A percentile compares a stretch with the other conserved stretches of the same genome.
These are phyloP conservation scores for Dendrolimus punctatus DNA, from an alignment of 1,140 invertebrate genomes.

Conservation along the genomic window DNA sequence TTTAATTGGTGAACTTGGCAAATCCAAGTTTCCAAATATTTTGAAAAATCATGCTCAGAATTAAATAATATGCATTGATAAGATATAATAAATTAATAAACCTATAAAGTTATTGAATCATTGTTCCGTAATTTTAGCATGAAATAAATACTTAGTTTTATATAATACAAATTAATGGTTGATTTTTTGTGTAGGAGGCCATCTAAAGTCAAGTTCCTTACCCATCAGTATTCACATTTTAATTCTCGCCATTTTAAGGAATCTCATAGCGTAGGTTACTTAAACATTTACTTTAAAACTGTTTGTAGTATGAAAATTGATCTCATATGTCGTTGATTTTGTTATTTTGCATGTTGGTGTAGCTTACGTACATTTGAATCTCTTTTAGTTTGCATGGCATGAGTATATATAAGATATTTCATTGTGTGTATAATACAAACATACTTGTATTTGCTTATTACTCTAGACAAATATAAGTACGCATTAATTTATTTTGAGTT, in stretches of 20 bases:
- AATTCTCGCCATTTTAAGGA: slow-evolving; percentile 30
- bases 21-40: too few relatives aligned
- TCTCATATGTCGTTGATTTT: slow-evolving; percentile 28
- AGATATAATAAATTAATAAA: too few relatives aligned
- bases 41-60: too few relatives aligned
- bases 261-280: slow-evolving; percentile 26
- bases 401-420: too few relatives aligned
- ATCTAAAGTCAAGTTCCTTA: slow-evolving; percentile 31
- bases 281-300: slow-evolving; percentile 23
- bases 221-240: slow-evolving; percentile 28
- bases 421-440: too few relatives aligned
- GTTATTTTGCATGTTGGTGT: slow-evolving; percentile 9
- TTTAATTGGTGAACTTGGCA: too few relatives aligned
- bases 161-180: slow-evolving; percentile 7
- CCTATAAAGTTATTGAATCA: too few relatives aligned
- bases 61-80: background rate
- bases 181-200: slow-evolving; percentile 14
- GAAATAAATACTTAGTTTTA: slow-evolving; percentile 11
- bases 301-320: slow-evolving; percentile 25
- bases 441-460: too few relatives aligned
- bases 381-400: too few relatives aligned
- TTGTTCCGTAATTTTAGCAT: background rate
- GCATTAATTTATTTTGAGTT: too few relatives aligned
- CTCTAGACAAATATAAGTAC: too few relatives aligned
- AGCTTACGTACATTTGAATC: background rate